A percentile compares a stretch with the other conserved stretches of the same genome.
phyloP scores from a whole-genome alignment of 2,888 invertebrate genomes.

The Hoplodrina ambigua region DNA sequence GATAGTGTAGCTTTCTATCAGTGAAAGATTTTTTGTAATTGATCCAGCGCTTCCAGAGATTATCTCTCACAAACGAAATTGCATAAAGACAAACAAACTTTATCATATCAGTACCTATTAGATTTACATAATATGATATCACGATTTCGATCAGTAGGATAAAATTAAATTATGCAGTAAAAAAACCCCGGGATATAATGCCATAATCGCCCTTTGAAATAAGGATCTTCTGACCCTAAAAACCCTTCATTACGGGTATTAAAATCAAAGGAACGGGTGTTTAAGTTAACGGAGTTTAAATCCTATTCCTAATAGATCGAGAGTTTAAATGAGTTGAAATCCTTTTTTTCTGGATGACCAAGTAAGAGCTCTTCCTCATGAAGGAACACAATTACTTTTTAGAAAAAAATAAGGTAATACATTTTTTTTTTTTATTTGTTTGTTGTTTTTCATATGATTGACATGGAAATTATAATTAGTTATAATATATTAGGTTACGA shows the following conservation, averaged over 20 bases:
- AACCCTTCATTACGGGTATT: conserved; percentile 27
- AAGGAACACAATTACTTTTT: background rate
- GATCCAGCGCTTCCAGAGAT: too few relatives aligned
- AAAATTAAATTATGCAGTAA: conserved; percentile 7
- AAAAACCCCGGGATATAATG: background rate
- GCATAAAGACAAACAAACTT: too few relatives aligned
- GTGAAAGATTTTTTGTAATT: too few relatives aligned
- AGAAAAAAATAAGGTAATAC: background rate
- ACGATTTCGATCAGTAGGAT: background rate
- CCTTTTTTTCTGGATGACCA: background rate
- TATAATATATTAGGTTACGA: too few relatives aligned
- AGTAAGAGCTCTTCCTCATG: background rate
- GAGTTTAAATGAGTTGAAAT: conserved; percentile 4
- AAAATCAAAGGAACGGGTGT: conserved; percentile 24
- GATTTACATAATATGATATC: background rate
- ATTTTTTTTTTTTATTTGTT: background rate
- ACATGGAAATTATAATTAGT: too few relatives aligned
- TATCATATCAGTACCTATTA: too few relatives aligned
- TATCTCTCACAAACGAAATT: too few relatives aligned
- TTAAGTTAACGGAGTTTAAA: conserved; percentile 24
- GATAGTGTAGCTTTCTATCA: too few relatives aligned
- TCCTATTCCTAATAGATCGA: conserved; percentile 20
- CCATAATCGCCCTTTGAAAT: conserved; percentile 18
- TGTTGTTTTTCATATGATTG: too few relatives aligned
- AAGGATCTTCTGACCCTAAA: conserved; percentile 20